These are phyloP conservation scores for Jaculus jaculus DNA, from an alignment of 2,113 vertebrate genomes.

Conservation along the genomic window DNA sequence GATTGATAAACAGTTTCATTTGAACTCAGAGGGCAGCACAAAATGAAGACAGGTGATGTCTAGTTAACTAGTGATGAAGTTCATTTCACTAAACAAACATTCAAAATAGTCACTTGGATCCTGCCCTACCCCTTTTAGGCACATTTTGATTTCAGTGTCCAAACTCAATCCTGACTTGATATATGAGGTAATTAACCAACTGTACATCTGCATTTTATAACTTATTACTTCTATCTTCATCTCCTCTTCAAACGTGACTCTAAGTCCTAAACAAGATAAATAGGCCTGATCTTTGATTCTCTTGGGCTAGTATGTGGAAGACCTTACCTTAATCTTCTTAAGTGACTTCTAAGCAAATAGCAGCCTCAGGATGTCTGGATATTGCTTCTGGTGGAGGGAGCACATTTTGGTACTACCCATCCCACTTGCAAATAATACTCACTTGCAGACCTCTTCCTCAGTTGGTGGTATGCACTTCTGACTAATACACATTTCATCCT, in stretches of 20 bases:
- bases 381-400: neutral
- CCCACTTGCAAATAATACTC: neutral
- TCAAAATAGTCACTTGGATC: neutral
- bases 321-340: neutral
- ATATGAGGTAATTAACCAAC: slow-evolving; percentile 27
- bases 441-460: neutral
- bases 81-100: slow-evolving; percentile 12
- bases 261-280: neutral
- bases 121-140: neutral
- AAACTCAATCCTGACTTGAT: neutral
- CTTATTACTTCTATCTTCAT: slow-evolving; percentile 3
- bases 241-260: neutral
- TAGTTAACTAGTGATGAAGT: neutral
- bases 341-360: neutral
- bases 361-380: neutral
- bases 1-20: neutral
- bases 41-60: neutral
- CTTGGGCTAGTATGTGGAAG: neutral
- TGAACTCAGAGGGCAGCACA: neutral
- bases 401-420: neutral
- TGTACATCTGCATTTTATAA: slow-evolving; percentile 15
- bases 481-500: neutral
- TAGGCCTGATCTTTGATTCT: neutral
- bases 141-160: neutral
- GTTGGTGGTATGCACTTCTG: neutral